Conservation (phyloP, 2,797 vertebrate genomes). For the Heliangelus exortis region DNA sequence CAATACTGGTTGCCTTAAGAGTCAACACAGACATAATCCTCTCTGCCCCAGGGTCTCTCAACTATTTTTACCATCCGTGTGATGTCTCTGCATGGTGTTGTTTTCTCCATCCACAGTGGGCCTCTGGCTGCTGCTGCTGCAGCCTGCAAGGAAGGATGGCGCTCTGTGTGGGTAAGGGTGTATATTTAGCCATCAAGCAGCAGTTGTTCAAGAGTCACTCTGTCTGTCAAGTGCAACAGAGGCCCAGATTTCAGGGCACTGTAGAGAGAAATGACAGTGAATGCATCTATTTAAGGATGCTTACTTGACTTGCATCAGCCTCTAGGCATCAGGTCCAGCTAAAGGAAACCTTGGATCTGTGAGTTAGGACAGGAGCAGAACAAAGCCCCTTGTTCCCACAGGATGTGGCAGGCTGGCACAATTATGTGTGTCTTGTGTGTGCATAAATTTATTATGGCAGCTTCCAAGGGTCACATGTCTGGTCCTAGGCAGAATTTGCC, state of each 20-base stretch:
- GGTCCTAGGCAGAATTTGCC: neutral
- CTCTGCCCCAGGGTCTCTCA: neutral
- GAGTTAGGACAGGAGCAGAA: neutral
- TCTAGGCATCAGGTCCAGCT: neutral
- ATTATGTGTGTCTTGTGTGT: neutral
- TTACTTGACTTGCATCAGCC: neutral
- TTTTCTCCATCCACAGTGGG: rapidly evolving
- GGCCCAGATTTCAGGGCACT: neutral
- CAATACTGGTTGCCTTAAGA: neutral
- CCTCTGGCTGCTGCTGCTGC: neutral
- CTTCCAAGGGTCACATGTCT: neutral
- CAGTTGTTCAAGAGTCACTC: neutral
- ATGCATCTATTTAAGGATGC: neutral
- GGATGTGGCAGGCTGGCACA: neutral
- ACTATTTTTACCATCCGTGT: neutral
- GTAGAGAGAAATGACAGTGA: neutral
- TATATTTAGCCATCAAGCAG: neutral
- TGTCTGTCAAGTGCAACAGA: neutral
- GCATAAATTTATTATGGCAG: neutral
- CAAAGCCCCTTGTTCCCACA: neutral
- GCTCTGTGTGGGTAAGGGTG: neutral
- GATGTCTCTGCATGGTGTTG: neutral
- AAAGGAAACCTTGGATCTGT: neutral
- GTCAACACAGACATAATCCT: neutral
- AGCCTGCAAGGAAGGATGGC: neutral